Evolutionary conservation across 2,797 vertebrate genomes (phyloP).

Genomic region (Sebastes cheni): DNA sequence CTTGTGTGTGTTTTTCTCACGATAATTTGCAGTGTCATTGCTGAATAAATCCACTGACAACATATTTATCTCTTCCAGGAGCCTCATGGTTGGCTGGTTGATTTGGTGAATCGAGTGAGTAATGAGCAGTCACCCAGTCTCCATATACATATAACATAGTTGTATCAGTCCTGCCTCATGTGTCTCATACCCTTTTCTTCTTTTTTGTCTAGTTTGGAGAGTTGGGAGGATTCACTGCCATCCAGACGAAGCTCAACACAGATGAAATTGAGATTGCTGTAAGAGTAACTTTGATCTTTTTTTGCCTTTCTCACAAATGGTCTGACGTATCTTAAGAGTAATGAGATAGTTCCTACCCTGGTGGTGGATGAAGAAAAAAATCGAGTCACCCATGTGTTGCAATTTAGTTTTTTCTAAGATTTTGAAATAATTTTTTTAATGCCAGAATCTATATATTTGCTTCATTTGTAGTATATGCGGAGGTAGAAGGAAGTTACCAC

Average conservation of each 20-base stretch:
- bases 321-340: neutral
- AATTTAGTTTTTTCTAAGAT: too few relatives aligned
- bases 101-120: conserved; percentile 96
- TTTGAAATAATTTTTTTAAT: too few relatives aligned
- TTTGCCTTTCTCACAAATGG: neutral
- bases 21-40: conserved; percentile 1
- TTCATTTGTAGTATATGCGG: too few relatives aligned
- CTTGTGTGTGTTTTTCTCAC: neutral
- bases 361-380: conserved; percentile 12
- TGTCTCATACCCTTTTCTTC: neutral
- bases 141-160: neutral
- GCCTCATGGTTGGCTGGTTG: conserved; percentile 99
- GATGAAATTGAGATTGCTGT: conserved; percentile 98
- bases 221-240: conserved; percentile 95
- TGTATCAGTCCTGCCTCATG: neutral
- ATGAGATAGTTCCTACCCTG: conserved; percentile 16
- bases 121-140: neutral
- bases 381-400: too few relatives aligned
- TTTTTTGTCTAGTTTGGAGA: conserved; percentile 90
- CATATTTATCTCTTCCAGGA: conserved; percentile 83
- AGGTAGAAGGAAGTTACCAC: too few relatives aligned
- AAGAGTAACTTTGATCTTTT: conserved; percentile 64
- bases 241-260: conserved; percentile 93
- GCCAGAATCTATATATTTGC: too few relatives aligned
- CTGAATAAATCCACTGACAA: conserved; percentile 18